Evolutionary conservation across 1,140 invertebrate genomes (phyloP), one percentile per base, ranked within the genome.

Genomic region (Alviniconcha marisindica): DNA sequence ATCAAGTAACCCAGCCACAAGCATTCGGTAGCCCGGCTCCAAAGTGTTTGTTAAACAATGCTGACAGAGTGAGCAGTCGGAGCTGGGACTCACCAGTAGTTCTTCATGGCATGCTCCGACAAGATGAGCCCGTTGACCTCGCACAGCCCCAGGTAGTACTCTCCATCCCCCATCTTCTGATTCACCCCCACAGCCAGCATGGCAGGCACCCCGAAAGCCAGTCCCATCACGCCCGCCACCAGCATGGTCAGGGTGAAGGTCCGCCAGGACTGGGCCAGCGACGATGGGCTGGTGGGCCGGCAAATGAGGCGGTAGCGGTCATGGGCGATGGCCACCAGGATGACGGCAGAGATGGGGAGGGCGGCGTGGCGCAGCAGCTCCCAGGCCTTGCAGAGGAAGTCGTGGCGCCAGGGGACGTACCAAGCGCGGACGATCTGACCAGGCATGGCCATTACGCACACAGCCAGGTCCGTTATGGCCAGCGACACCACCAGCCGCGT

Each of bases 291-390:
- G 21, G 74, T 83, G 1, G 85, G 77, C 15, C 77, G 81, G 38
- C 86, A 90, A 0, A 90, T 89, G 1, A 90, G 69, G 51, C 86
- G 84, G 77, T 85, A 90, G n/a, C 90, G 66, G 24, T 90, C 90
- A 81, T 87, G 85, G 7, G 89, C 87, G 66, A 90, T 90, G 18
- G 87, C 89, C 12, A 88, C 86, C 1, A 90, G 79, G 33, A 89
- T 87, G 71, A 88, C 84, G 4, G 87, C 87, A 63, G 90, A 90
- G 15, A 86, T 85, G 4, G 88, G 87, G 38, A 90, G 87, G 10
- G 84, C 82, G 21, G 78, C 78, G 31, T 82, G 84, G 24, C 86
- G 44, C 36, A 90, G 36, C 28, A 87, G 71, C 77, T 90, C 89
- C 71, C 85, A 86, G 0, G 86, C 24, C 76, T 88, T 89, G 69